Evolutionary conservation across 2,797 vertebrate genomes (phyloP).

Genomic region (Pantherophis alleghaniensis): DNA sequence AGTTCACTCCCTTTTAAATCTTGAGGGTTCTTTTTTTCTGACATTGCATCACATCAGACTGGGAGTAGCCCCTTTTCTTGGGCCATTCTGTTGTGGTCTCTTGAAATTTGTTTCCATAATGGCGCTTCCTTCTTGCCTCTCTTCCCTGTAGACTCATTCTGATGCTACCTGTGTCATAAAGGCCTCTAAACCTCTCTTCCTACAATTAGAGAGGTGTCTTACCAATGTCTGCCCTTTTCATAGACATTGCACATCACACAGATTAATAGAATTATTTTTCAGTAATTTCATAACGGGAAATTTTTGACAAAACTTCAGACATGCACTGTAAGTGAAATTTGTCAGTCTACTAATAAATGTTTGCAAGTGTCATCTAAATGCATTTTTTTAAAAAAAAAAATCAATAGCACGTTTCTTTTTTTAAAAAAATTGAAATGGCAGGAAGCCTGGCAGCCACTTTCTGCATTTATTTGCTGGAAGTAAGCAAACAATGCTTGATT

Average conservation of each 20-base stretch:
- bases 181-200: not conserved
- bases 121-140: not conserved
- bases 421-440: too few species aligned
- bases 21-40: not conserved
- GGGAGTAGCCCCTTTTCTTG: not conserved
- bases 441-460: too few species aligned
- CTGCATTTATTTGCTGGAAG: too few species aligned
- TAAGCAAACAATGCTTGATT: too few species aligned
- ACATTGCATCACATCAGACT: not conserved
- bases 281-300: not conserved
- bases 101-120: not conserved
- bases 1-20: not conserved
- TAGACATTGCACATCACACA: not conserved
- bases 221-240: not conserved
- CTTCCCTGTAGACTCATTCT: not conserved
- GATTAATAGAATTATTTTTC: not conserved
- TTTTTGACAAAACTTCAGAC: not conserved
- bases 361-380: not conserved
- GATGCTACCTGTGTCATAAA: not conserved
- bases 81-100: not conserved
- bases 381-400: not conserved
- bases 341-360: not conserved
- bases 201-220: not conserved
- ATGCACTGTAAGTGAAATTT: not conserved
- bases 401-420: not conserved